Conservation (phyloP, 2,113 vertebrate genomes). For the Peromyscus leucopus region DNA sequence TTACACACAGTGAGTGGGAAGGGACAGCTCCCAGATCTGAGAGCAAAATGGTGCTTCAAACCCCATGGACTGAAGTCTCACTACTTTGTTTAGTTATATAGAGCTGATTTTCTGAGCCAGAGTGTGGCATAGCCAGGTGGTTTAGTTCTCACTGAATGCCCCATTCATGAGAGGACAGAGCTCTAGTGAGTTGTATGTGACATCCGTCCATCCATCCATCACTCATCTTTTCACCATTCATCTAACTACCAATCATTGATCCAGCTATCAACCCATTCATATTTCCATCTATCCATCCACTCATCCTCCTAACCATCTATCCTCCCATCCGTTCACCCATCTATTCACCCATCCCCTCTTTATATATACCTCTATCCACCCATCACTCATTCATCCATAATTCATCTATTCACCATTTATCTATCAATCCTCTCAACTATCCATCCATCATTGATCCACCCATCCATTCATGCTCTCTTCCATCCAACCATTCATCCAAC, state of each 20-base stretch:
- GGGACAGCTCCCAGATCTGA: not conserved
- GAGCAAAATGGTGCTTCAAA: not conserved
- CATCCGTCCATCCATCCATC: not conserved
- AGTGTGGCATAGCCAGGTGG: fast-evolving
- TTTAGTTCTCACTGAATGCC: too few species aligned
- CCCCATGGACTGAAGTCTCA: not conserved
- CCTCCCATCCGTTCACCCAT: too few species aligned
- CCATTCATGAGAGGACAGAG: not conserved
- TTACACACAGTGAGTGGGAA: not conserved
- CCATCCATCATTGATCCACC: not conserved
- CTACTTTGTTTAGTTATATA: not conserved
- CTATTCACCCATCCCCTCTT: not conserved
- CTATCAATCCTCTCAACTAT: not conserved
- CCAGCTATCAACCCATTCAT: too few species aligned
- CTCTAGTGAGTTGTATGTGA: not conserved
- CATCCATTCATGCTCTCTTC: not conserved
- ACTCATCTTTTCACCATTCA: not conserved
- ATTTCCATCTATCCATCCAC: not conserved
- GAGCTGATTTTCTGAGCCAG: not conserved
- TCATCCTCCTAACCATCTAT: not conserved
- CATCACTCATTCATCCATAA: too few species aligned
- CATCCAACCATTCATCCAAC: not conserved
- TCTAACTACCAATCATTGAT: not conserved
- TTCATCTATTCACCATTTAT: not conserved
- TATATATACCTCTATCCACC: not conserved